Evolutionary conservation across 2,797 vertebrate species (phyloP), one percentile per base, ranked within the genome.

Genomic region (Limnodromus scolopaceus): DNA sequence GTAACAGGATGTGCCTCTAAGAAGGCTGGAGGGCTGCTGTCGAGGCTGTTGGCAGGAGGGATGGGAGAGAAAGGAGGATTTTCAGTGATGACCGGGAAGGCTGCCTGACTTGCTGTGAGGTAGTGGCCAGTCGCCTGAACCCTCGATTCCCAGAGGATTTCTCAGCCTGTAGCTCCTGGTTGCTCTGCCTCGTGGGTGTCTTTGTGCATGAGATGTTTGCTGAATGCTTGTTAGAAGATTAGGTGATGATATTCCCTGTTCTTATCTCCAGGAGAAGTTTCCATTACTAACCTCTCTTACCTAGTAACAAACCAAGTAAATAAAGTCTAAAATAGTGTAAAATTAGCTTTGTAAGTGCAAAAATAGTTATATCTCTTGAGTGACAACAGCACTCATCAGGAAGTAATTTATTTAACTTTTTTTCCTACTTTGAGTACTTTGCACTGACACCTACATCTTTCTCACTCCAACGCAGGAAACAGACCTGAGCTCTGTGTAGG

Each of bases 381-480:
- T 88, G 57, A 75, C 57, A 80, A 55, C 13, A 41, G 4, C 48
- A 16, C 30, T 87, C 13, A n/a, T 18, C 39, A 80, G 61, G 74
- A 93, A 91, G 53, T 55, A 34, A 11, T 51, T 85, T 84, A 66
- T 84, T 65, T 4, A 1, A 34, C 5, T 6, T 28, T 69, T 76
- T 89, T 94, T 93, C 57, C 77, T 81, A 43, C 76, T 61, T 58
- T 14, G 20, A 68, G 53, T 68, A 57, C 41, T 71, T 88, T 81
- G 61, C 41, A 32, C 38, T 89, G 55, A 90, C 93, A 86, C 87
- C 92, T 94, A 94, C 93, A 32, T 11, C 49, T 94, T 94, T 95
- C 76, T 92, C 84, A 76, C 81, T 93, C 69, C 61, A 85, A 36
- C 6, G 0, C 90, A 92, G 82, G 80, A 95, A 92, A 68, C 49